Base-by-base conservation (phyloP, 2,888 invertebrate genomes). In the Lysandra coridon region DNA sequence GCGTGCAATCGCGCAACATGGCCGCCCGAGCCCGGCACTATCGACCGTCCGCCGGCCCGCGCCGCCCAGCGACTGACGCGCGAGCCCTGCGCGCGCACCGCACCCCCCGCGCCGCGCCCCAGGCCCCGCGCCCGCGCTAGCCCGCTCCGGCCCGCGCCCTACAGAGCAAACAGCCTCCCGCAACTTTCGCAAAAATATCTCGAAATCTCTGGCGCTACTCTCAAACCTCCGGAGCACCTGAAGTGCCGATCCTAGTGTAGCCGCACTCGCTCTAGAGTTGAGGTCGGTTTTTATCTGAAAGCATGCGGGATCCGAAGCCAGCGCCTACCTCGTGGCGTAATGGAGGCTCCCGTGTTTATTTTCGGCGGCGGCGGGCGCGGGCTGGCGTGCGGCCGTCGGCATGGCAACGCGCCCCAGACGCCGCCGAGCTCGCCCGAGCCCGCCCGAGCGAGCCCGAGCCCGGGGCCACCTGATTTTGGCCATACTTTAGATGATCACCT, bases 321-420 rank as follows among this genome's bases (percentile, higher is more conserved):
- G 57, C 37, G 49, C 76, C 76, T 17, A 33, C 76, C 76, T 44
- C 60, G 79, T 79, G 60, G 75, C 75, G 69, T 79, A 76, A 80
- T 80, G 80, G 80, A 82, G 80, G 80, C 82, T 81, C 82, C 82
- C 86, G 86, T 93, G 92, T 93, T 93, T 93, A 91, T 93, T 93
- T 93, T 92, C 88, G 87, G 92, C 87, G 82, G 87, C 87, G 87
- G 88, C 88, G 87, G 89, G 87, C 87, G 86, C 86, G 87, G 86
- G 85, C 83, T 81, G 83, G 90, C 90, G 89, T 90, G 89, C 89
- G 86, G 85, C 86, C 85, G 92, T 93, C 83, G 86, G 87, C 88
- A 91, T 90, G 88, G 86, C 90, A 88, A 94, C 92, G 89, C 89
- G 83, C 92, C 92, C 92, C 90, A 90, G 91, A 91, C 92, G 90